Base-by-base conservation (phyloP, 2,113 vertebrate genomes). In the Micronycteris hirsuta region DNA sequence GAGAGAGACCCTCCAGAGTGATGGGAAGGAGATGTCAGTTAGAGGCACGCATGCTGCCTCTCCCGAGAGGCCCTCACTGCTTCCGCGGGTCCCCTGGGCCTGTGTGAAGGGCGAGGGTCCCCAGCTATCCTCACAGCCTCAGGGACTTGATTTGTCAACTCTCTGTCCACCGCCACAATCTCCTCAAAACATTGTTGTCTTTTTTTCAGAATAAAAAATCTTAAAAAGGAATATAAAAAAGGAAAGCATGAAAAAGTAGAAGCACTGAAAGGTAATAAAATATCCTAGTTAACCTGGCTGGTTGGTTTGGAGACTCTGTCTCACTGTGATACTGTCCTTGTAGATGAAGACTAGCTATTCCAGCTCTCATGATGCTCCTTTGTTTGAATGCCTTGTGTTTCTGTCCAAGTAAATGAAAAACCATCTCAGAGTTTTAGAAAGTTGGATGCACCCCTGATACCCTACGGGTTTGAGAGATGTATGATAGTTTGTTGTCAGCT, bases 191-290 rank as follows among this genome's bases (percentile, higher is more conserved):
- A 13, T 80, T 26, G 65, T 12, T 33, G 1, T 22, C 3, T 95
- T 56, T 77, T 76, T 96, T 97, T 71, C 93, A 99, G 99, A 96
- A 98, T 99, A 93, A 97, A 81, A 97, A 99, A 99, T 96, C 98
- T 99, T 96, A 98, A 96, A 49, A 99, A 99, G 97, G 31, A 96
- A 7, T 99, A 99, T 94, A 98, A 65, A 54, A 94, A 98, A 91
- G 98, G 98, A 93, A 99, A 98, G 89, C 98, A 98, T 93, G 98
- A 91, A 92, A 98, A 92, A 83, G 98, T 99, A 95, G 99, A 99
- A 97, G 99, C 99, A 73, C 98, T 99, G 67, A 98, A 98, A 98
- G 99, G 99, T 99, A 97, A 89, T 80, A 43, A 56, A 76, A 45
- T 22, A 0, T 52, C 71, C 0, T 26, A 58, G 80, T 68, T 71